Conservation (phyloP, 92 coral and sea anemone genomes). For the Umimayanthus kanabou region DNA sequence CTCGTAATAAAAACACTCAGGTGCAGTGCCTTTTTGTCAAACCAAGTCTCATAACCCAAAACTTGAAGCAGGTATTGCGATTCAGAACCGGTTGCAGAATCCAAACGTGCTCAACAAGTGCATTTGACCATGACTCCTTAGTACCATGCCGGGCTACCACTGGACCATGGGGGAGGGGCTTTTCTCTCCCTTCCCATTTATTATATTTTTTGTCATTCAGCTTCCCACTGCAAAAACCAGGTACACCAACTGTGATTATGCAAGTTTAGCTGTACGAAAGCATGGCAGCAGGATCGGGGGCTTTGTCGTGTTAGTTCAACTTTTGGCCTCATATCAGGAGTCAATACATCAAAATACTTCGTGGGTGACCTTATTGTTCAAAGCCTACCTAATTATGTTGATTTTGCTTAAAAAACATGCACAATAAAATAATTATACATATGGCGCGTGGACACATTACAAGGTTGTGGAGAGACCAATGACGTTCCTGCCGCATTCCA, state of each 20-base stretch:
- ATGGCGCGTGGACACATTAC: conserved; percentile 42
- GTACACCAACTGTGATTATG: not conserved
- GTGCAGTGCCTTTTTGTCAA: not conserved
- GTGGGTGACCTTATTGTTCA: conserved; percentile 31
- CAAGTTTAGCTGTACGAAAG: not conserved
- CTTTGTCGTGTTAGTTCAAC: not conserved
- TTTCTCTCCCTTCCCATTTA: not conserved
- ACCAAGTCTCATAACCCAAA: too few relatives aligned
- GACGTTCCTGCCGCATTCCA: conserved; percentile 66
- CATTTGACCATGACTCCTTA: conserved; percentile 20
- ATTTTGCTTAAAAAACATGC: conserved; percentile 30
- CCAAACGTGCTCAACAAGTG: not conserved
- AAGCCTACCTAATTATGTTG: conserved; percentile 38
- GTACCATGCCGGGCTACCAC: not conserved
- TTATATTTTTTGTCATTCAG: not conserved
- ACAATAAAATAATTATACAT: conserved; percentile 9
- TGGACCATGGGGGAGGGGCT: not conserved
- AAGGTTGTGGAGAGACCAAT: conserved; percentile 56
- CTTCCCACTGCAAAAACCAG: not conserved
- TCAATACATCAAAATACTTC: conserved; percentile 14
- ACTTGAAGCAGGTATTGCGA: not conserved
- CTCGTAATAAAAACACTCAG: not conserved
- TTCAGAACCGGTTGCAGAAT: not conserved
- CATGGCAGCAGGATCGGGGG: not conserved
- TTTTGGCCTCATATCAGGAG: conserved; percentile 1